Base-by-base conservation (phyloP, 2,113 vertebrate species). In the Donacobius atricapilla region DNA sequence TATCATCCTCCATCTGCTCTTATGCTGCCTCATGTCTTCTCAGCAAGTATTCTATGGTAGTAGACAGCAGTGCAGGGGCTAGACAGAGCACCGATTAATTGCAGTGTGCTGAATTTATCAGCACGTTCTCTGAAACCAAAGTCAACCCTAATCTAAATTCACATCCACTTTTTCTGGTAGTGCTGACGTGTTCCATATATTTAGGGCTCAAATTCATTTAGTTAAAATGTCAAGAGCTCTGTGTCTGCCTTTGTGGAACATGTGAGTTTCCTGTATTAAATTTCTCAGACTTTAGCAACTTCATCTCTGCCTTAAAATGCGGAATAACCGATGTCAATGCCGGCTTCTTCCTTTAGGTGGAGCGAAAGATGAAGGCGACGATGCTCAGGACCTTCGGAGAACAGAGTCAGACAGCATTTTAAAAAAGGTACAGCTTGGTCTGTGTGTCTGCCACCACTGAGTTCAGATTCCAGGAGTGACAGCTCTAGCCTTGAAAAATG, bases 371-470 rank as follows among this genome's bases (percentile, higher is more conserved):
- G 99, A 99, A 89, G 97, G 97, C 0, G 99, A 99, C 0, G 99
- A 99, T 30, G 88, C 95, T 33, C 98, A 98, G 78, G 99, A 99
- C 85, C 98, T 99, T 60, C 98, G 99, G 92, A 98, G 99, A 88
- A 99, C 99, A 2, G 99, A 99, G 73, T 99, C 99, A 0, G 99
- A 99, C 93, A 98, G 99, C 35, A 98, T 99, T 78, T 97, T 99
- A 56, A 99, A 99, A 96, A 99, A 99, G 99, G 99, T 99, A 97
- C 70, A 3, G 0, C 47, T 54, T 47, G 27, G 7, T 60, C 72
- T 93, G 9, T 80, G 54, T 79, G 15, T 33, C 40, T 93, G 63
- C 65, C 82, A 8, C 30, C 50, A 7, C 28, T 24, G 10, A 80
- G 10, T 71, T 85, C 87, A 64, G 57, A 64, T 75, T 64, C 53